Evolutionary conservation across 2,797 vertebrate genomes (phyloP), one percentile per base, ranked within the genome.

Genomic region (Ptychadena robeensis): DNA sequence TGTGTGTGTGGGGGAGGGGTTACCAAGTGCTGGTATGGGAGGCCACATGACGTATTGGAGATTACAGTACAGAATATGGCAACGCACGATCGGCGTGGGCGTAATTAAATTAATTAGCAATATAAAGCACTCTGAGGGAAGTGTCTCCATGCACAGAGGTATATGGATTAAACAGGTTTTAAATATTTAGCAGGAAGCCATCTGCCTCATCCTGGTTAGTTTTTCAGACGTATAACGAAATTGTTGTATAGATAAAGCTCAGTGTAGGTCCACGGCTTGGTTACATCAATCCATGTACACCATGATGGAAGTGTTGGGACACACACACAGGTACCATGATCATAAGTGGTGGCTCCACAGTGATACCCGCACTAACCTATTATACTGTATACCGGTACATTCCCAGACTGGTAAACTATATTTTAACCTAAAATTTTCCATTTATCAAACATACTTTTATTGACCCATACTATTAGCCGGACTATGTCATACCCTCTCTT

Each of bases 61-160:
- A 70, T 83, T 88, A 87, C 89, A 91, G 91, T 61, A 88, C 86
- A 91, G 91, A 92, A 92, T 80, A 90, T 90, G 91, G 89, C 90
- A 92, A 88, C 14, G 80, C 81, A 86, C 72, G 82, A 87, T 86
- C 86, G 86, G 61, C 82, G 85, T 87, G 89, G 85, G 89, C 85
- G 86, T 87, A 92, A 91, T 91, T 91, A 89, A 89, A 91, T 92
- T 93, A 92, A 93, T 93, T 91, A 92, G 88, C 89, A 87, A 90
- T 91, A 92, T 88, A 91, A 91, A 90, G 72, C 84, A 84, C 86
- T 89, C 88, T 87, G 89, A 91, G 91, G 90, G 86, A 77, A 88
- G 85, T 80, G 84, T 88, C 73, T 86, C 64, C 77, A 88, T 86
- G 87, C 86, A 90, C 86, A 89, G 87, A 89, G 73, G 83, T 86